Conservation (phyloP, 2,113 vertebrate species). For the Equus quagga region DNA sequence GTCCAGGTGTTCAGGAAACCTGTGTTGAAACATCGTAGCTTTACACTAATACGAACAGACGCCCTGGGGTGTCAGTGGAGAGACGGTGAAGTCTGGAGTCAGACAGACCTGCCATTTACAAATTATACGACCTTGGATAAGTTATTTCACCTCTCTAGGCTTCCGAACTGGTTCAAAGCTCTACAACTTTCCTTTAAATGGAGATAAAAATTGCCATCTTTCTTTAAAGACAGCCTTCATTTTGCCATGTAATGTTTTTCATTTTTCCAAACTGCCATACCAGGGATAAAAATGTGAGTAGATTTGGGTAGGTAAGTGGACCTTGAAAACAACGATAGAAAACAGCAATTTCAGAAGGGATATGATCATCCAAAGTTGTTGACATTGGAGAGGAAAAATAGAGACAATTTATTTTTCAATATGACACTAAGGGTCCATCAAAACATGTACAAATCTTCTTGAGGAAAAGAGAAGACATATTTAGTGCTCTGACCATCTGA, state of each 20-base stretch:
- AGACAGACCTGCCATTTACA: neutral
- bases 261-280: neutral
- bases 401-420: constrained; percentile 24
- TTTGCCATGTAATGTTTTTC: neutral
- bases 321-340: neutral
- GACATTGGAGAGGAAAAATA: neutral
- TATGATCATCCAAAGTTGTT: constrained; percentile 4
- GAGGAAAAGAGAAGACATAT: neutral
- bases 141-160: neutral
- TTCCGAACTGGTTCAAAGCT: neutral
- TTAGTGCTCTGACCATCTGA: neutral
- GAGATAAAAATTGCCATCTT: neutral
- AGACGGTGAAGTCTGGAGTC: neutral
- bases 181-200: neutral
- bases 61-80: neutral
- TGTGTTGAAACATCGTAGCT: neutral
- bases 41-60: neutral
- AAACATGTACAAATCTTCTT: neutral
- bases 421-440: neutral
- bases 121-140: neutral
- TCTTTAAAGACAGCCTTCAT: neutral
- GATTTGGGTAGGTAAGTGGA: neutral
- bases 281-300: neutral
- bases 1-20: neutral
- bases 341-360: constrained; percentile 39